Conservation (phyloP, 2,797 vertebrate species). For the Martes flavigula region DNA sequence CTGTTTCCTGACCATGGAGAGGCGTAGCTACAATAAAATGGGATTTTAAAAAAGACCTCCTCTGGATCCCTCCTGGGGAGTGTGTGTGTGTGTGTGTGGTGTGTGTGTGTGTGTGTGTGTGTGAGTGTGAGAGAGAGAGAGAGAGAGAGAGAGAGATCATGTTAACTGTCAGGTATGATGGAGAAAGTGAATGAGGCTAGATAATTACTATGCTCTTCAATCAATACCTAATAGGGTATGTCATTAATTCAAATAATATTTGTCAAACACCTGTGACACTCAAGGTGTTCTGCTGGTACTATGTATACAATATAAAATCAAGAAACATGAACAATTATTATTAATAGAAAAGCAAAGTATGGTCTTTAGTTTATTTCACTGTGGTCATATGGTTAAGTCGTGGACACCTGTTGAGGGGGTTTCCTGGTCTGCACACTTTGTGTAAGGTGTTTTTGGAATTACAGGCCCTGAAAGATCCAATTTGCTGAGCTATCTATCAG, state of each 20-base stretch:
- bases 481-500: neutral
- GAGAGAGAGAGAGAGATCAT: too few species aligned
- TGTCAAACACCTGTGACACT: neutral
- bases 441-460: neutral
- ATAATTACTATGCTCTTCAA: neutral
- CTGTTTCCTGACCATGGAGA: neutral
- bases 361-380: neutral
- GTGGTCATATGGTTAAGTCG: neutral
- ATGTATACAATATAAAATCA: neutral
- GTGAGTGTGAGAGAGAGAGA: too few species aligned
- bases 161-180: neutral
- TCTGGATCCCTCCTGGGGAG: neutral
- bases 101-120: too few species aligned
- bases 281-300: neutral
- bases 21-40: neutral
- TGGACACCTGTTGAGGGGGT: neutral
- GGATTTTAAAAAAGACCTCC: neutral
- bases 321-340: neutral
- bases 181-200: neutral
- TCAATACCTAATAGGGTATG: neutral
- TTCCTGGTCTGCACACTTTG: neutral
- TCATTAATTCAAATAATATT: slow-evolving; percentile 17
- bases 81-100: neutral
- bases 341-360: neutral
- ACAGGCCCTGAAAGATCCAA: neutral